Evolutionary conservation across 2,888 invertebrate genomes (phyloP).

Genomic region (Anaspis maculata): DNA sequence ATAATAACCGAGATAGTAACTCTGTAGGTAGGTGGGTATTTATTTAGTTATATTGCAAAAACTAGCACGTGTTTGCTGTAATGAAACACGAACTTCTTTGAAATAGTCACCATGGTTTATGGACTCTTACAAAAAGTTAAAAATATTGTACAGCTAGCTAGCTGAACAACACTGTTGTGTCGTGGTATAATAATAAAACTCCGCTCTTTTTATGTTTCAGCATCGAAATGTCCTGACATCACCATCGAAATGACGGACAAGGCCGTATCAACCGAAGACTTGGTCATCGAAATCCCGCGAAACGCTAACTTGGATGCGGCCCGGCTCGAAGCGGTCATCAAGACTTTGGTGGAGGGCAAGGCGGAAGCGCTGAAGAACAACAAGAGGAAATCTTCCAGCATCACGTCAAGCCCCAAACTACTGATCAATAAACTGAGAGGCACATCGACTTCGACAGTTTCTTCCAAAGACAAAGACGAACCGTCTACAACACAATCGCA

Average conservation of each 20-base stretch:
- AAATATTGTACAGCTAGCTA: no score
- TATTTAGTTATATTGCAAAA: no score
- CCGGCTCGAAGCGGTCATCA: constrained; percentile 59
- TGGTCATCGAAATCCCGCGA: constrained; percentile 18
- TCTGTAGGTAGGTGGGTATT: no score
- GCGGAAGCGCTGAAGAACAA: constrained; percentile 52
- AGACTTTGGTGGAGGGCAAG: constrained; percentile 64
- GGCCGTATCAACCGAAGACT: constrained; percentile 62
- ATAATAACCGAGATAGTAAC: no score
- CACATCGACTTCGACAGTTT: constrained; percentile 17
- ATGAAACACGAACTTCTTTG: no score
- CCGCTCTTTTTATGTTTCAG: no score
- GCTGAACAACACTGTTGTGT: no score
- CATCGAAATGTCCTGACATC: no score
- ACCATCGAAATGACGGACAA: constrained; percentile 48
- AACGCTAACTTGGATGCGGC: constrained; percentile 46
- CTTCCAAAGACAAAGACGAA: constrained; percentile 12
- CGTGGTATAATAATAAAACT: no score
- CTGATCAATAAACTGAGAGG: constrained; percentile 31
- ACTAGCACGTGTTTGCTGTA: no score
- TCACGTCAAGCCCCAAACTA: constrained; percentile 40
- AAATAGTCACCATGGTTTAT: no score
- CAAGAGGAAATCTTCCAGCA: constrained; percentile 35
- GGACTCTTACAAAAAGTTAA: no score
- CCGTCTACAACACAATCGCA: constrained; percentile 1